Evolutionary conservation across 2,797 vertebrate genomes (phyloP).

Genomic region (Hemitrygon akajei): DNA sequence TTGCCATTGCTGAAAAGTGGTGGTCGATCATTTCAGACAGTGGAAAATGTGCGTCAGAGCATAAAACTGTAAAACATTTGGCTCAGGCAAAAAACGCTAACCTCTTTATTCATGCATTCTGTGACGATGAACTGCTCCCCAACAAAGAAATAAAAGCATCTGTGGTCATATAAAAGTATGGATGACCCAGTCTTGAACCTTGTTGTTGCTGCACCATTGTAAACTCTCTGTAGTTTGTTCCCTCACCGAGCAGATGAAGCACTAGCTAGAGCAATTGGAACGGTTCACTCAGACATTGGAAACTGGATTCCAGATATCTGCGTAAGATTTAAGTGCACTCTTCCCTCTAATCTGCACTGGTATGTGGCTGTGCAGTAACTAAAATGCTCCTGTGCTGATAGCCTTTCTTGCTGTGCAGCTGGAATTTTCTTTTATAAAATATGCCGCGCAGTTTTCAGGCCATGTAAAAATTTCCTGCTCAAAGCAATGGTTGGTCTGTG

Average conservation of each 20-base stretch:
- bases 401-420: too few species aligned
- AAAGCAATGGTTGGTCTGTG: too few species aligned
- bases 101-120: not conserved
- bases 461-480: too few species aligned
- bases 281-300: not conserved
- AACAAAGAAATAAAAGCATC: not conserved
- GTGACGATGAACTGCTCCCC: not conserved
- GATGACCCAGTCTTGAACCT: not conserved
- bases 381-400: too few species aligned
- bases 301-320: not conserved
- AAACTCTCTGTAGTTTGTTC: not conserved
- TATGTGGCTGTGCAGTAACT: too few species aligned
- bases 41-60: constrained; percentile 10
- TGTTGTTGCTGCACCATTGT: not conserved
- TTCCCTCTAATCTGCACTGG: too few species aligned
- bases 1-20: not conserved
- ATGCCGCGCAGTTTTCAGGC: too few species aligned
- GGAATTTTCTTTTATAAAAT: too few species aligned
- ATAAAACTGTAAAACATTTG: not conserved
- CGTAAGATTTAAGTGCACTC: not conserved
- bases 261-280: not conserved
- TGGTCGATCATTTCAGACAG: not conserved
- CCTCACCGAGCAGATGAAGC: not conserved
- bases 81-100: not conserved
- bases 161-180: not conserved